Conservation (phyloP, 2,797 vertebrate genomes). For the Euphonia xanthogaster region DNA sequence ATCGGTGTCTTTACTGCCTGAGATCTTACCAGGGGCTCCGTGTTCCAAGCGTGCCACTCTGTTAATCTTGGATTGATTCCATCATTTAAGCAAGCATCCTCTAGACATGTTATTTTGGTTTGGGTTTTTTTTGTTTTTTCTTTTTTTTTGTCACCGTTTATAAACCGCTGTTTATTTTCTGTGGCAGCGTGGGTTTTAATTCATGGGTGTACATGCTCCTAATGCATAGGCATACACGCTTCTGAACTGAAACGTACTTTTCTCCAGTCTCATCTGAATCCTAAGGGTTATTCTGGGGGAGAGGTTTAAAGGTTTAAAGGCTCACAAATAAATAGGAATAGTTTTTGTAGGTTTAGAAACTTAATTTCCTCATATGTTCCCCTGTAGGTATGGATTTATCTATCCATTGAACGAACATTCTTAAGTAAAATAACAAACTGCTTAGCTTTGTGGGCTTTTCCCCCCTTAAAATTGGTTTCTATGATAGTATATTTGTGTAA, state of each 20-base stretch:
- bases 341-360: neutral
- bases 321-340: neutral
- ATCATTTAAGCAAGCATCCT: neutral
- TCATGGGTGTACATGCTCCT: neutral
- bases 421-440: neutral
- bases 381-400: neutral
- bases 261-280: neutral
- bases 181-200: neutral
- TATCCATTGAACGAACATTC: accelerated
- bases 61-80: neutral
- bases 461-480: neutral
- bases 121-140: too few relatives aligned
- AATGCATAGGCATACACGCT: neutral
- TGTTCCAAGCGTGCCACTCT: neutral
- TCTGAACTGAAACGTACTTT: neutral
- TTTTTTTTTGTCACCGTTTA: neutral
- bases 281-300: neutral
- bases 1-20: neutral
- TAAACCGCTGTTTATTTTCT: neutral
- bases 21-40: neutral
- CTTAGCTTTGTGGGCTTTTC: neutral
- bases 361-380: neutral
- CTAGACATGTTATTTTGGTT: neutral
- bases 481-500: neutral
- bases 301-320: neutral